A percentile compares a stretch with the other conserved stretches of the same genome.
phyloP scores from a whole-genome alignment of 2,888 invertebrate genomes.

The Drosophila nigricruria region DNA sequence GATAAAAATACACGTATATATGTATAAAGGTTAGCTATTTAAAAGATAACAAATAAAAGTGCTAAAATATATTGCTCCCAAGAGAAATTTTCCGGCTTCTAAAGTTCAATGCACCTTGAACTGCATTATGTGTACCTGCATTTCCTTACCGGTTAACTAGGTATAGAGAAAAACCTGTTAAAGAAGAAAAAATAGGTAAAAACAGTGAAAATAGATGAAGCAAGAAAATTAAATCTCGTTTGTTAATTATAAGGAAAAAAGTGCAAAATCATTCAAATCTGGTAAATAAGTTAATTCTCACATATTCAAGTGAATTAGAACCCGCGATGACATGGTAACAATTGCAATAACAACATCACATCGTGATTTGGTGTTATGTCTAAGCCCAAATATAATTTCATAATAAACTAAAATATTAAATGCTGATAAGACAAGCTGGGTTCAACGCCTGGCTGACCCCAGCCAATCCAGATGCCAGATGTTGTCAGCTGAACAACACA shows the following conservation, averaged over 20 bases:
- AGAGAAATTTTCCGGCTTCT: not conserved
- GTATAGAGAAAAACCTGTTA: conserved; percentile 6
- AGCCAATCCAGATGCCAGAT: conserved; percentile 27
- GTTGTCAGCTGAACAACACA: conserved; percentile 21
- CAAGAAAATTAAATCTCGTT: not conserved
- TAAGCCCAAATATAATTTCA: conserved; percentile 22
- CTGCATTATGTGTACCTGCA: conserved; percentile 1
- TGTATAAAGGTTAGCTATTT: not conserved
- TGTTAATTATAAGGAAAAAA: not conserved
- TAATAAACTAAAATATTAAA: conserved; percentile 19
- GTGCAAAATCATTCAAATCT: not conserved
- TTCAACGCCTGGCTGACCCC: conserved; percentile 29
- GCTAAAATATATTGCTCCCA: too few species aligned
- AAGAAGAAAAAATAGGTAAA: not conserved
- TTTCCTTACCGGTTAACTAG: not conserved
- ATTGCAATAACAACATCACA: conserved; percentile 14
- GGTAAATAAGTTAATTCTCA: not conserved
- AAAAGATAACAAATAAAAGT: not conserved
- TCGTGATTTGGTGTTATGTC: not conserved
- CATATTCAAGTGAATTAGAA: not conserved
- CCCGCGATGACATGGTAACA: conserved; percentile 34
- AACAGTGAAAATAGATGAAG: not conserved
- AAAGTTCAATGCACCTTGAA: conserved; percentile 3
- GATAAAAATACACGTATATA: not conserved
- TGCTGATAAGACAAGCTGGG: conserved; percentile 20